Evolutionary conservation across 2,797 vertebrate species (phyloP), one percentile per base, ranked within the genome.

Genomic region (Rallus crepitans): DNA sequence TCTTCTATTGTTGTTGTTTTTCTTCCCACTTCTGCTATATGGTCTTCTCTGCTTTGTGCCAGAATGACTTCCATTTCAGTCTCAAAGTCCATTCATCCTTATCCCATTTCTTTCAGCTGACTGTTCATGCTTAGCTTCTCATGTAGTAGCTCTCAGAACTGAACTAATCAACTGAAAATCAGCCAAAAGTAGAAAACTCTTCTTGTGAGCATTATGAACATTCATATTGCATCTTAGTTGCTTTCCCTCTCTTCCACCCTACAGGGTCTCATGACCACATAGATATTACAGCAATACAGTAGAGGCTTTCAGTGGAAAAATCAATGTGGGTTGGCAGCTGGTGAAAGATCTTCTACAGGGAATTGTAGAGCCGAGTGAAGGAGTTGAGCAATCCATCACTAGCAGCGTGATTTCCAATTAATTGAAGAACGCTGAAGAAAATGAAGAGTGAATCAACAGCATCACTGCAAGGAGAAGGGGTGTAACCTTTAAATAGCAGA

Each of bases 271-370:
- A 20, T 64, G 93, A 91, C 24, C 33, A n/a, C 33, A 13, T 7
- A 69, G 57, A 56, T 77, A 50, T 11, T 39, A 60, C 5, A 87
- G 75, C 23, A 52, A 71, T 94, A 93, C 83, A 94, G 72, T 53
- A 91, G 90, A 90, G 37, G 45, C 70, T 92, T 96, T 95, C 85
- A 82, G 37, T 47, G 40, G 45, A 79, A 92, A 92, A 94, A 89
- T 87, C 88, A 77, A 10, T 88, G 91, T 87, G 82, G 45, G 56
- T 94, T 93, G 85, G 77, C 85, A 97, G 77, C 45, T 84, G 60
- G 30, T 89, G 60, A 89, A 91, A 70, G 83, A 64, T 71, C 35
- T 69, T 80, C 55, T 19, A 27, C 56, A 82, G 55, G 52, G 45
- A 94, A 42, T 52, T 53, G 18, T 24, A 37, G 66, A 81, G 31